These are phyloP conservation scores for Trissolcus brochymenae DNA, from an alignment of 2,888 invertebrate species.

Conservation along the genomic window DNA sequence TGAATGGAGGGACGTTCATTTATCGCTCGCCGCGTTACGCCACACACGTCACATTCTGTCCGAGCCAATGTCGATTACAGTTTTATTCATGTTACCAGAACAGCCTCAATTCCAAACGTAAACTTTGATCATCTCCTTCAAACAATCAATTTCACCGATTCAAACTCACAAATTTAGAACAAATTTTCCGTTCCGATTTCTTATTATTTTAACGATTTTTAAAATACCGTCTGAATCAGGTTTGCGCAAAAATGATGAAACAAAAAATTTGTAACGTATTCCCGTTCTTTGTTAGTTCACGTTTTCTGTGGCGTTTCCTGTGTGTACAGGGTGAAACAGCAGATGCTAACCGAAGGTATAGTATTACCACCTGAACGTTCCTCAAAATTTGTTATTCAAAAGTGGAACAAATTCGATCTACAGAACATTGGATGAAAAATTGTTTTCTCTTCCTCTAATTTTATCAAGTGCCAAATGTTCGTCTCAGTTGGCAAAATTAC, in stretches of 20 bases:
- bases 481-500: no score
- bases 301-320: constrained; percentile 42
- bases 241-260: not conserved
- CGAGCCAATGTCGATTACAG: constrained; percentile 5
- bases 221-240: no score
- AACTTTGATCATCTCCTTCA: no score
- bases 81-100: not conserved
- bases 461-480: no score
- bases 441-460: no score
- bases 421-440: no score
- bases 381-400: constrained; percentile 9
- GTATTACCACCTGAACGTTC: constrained; percentile 32
- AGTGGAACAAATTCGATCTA: not conserved
- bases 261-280: constrained; percentile 9
- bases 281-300: not conserved
- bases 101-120: no score
- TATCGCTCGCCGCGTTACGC: constrained; percentile 31
- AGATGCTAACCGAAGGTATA: constrained; percentile 48
- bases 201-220: not conserved
- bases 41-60: constrained; percentile 24
- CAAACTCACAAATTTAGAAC: no score
- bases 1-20: constrained; percentile 45
- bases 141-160: no score
- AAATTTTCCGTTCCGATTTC: no score
- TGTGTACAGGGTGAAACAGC: constrained; percentile 31